These are phyloP conservation scores for Alitta virens DNA, from an alignment of 2,888 invertebrate genomes.

Conservation along the genomic window DNA sequence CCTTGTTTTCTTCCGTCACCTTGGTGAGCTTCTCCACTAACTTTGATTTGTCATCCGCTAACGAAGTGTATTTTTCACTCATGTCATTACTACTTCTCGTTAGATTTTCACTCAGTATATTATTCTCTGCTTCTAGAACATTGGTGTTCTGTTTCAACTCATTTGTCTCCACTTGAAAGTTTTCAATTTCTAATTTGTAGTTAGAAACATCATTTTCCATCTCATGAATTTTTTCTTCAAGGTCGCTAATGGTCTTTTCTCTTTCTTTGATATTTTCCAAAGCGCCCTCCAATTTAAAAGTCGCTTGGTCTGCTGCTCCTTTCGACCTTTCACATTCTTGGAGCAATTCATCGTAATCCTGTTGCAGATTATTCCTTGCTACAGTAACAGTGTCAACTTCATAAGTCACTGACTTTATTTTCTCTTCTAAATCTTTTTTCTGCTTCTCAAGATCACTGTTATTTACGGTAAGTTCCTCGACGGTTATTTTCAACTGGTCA, in stretches of 20 bases:
- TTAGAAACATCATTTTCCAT: conserved; percentile 5
- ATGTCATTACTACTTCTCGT: neutral
- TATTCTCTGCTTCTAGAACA: neutral
- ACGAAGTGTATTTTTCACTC: neutral
- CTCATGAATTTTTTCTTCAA: conserved; percentile 8
- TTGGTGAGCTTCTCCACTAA: neutral
- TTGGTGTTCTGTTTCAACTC: neutral
- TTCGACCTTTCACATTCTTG: neutral
- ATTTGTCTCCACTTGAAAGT: neutral
- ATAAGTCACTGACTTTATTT: neutral
- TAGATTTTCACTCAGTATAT: neutral
- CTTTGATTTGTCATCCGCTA: neutral
- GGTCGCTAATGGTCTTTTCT: neutral
- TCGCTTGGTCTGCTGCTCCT: neutral
- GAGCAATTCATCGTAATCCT: neutral
- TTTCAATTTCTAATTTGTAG: neutral
- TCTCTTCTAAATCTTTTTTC: neutral
- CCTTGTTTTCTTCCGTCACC: neutral
- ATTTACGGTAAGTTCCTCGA: neutral
- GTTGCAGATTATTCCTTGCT: neutral
- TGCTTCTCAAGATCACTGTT: neutral
- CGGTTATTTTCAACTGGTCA: neutral
- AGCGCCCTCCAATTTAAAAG: neutral
- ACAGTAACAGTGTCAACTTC: conserved; percentile 2
- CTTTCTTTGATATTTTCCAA: conserved; percentile 15